phyloP scores from a whole-genome alignment of 2,888 invertebrate species.

The Patella ulyssiponensis region DNA sequence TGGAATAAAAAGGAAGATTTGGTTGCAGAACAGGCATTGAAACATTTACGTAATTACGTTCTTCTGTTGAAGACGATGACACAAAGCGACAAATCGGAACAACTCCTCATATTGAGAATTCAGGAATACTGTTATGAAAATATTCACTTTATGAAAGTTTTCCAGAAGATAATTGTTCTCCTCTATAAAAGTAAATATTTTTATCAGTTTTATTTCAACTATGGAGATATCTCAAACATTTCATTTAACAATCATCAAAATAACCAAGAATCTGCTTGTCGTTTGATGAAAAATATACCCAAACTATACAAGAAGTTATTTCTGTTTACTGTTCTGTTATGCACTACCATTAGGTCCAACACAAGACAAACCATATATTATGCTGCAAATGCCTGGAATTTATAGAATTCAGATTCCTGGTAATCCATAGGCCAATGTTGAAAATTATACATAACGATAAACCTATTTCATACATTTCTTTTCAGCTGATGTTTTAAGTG shows the following conservation, averaged over 20 bases:
- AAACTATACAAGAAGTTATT: neutral
- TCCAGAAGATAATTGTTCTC: constrained; percentile 95
- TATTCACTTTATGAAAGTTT: constrained; percentile 98
- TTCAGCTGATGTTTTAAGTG: constrained; percentile 90
- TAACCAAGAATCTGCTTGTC: neutral
- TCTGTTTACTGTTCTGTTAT: neutral
- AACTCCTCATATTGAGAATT: constrained; percentile 90
- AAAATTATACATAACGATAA: neutral
- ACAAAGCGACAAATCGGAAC: constrained; percentile 87
- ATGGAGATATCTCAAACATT: no score
- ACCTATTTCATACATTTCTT: constrained; percentile 53
- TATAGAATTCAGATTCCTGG: no score
- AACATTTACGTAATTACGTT: constrained; percentile 81
- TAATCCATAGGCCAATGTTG: no score
- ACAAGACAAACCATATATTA: no score
- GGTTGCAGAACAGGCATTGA: constrained; percentile 92
- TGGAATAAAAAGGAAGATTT: constrained; percentile 99
- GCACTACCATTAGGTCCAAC: no score
- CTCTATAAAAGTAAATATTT: constrained; percentile 87
- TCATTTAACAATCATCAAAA: neutral
- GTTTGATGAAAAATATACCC: neutral
- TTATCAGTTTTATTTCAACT: no score
- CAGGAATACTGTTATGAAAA: constrained; percentile 99
- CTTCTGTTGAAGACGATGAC: constrained; percentile 90
- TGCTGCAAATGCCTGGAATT: no score